These are phyloP conservation scores for Meriones psammophilus DNA, from an alignment of 2,797 vertebrate genomes.

Conservation along the genomic window DNA sequence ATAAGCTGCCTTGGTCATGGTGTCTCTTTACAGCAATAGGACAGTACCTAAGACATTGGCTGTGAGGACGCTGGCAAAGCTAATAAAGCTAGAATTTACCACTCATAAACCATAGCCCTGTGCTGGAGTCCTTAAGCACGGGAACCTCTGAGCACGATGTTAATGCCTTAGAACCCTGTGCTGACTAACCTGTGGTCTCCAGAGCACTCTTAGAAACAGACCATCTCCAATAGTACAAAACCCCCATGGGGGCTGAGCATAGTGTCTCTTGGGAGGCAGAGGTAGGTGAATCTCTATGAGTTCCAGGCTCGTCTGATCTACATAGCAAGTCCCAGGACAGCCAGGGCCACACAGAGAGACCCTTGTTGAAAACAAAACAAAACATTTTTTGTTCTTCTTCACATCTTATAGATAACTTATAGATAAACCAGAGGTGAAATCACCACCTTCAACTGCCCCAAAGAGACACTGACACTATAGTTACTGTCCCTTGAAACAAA, in stretches of 20 bases:
- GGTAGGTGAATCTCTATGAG: not conserved
- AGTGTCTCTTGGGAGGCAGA: not conserved
- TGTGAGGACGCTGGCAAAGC: not conserved
- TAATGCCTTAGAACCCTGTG: not conserved
- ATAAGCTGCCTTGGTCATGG: not conserved
- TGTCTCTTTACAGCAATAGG: not conserved
- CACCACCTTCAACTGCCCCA: slow-evolving; percentile 17
- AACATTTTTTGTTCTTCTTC: not conserved
- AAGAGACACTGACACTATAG: not conserved
- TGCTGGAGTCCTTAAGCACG: not conserved
- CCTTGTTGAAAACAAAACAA: not conserved
- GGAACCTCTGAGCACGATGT: not conserved
- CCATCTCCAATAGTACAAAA: not conserved
- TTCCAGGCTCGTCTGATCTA: not conserved
- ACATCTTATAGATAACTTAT: slow-evolving; percentile 42
- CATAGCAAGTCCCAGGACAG: not conserved
- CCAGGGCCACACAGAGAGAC: not conserved
- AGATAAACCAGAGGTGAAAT: too few relatives aligned
- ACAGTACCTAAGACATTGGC: not conserved
- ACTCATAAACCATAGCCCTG: not conserved
- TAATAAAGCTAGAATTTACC: not conserved
- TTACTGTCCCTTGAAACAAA: slow-evolving; percentile 20
- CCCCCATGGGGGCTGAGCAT: not conserved
- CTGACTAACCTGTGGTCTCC: not conserved
- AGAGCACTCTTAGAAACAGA: not conserved